Base-by-base conservation (phyloP, 2,888 invertebrate genomes). In the Mellilla xanthometata region DNA sequence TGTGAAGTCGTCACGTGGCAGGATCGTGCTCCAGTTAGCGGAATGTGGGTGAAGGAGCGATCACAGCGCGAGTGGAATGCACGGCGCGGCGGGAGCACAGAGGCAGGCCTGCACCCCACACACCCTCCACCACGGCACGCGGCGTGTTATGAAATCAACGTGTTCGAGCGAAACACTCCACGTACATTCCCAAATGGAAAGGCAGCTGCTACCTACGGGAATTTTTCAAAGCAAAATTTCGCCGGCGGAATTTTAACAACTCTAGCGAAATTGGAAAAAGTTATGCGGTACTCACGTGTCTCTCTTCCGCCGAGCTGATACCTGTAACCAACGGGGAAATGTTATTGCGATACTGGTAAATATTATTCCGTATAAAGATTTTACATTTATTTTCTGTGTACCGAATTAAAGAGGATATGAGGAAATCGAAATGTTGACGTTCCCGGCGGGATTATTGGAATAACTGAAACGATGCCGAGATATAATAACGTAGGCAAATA, bases 141-240 rank as follows among this genome's bases (percentile, higher is more conserved):
- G n/a, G 72, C 49, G 78, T 83, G 87, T 88, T 87, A 87, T 89
- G 88, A 89, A 89, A 89, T 89, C 88, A 88, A 83, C 88, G 88
- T 85, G 88, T 85, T 86, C 80, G 81, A 86, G 87, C 85, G 80
- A 74, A 80, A 81, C 83, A 81, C 84, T 82, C 75, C 77, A 67
- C 71, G 68, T 76, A 77, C 80, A 75, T 76, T 84, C 78, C 80
- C 80, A 81, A 85, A 86, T 83, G 81, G 79, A 84, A 85, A 79
- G 77, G 79, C 79, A 72, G 72, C 72, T 72, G 65, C 67, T 65
- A 62, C 56, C 54, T 52, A 4, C 35, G 65, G 71, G 74, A 67
- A 83, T 78, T 80, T 84, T 80, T 80, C 80, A 84, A 82, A 85
- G 81, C 72, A 65, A 74, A 72, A 68, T 73, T 72, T 71, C 72